These are phyloP conservation scores for Lepilemur septentrionalis DNA, from an alignment of 2,797 vertebrate genomes.

Conservation along the genomic window DNA sequence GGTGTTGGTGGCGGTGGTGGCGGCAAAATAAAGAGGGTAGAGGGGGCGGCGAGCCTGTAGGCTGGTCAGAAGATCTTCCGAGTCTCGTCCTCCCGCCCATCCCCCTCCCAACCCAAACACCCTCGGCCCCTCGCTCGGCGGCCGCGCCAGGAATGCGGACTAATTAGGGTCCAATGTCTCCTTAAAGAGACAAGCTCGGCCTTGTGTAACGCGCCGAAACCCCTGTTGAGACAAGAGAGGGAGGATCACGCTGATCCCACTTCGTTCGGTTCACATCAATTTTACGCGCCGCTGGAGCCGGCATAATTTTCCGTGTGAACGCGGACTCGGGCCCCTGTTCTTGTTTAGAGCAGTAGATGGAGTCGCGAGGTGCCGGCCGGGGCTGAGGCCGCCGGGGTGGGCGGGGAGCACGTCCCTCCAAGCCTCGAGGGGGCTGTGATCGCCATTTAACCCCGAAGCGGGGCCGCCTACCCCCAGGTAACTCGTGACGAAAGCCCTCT, in stretches of 20 bases:
- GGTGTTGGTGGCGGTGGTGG: slow-evolving; percentile 78
- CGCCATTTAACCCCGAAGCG: not conserved
- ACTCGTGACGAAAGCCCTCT: not conserved
- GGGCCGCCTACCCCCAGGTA: not conserved
- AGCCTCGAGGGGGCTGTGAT: not conserved
- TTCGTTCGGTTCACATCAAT: slow-evolving; percentile 83
- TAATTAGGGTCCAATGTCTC: slow-evolving; percentile 85
- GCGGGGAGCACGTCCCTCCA: not conserved
- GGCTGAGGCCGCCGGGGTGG: not conserved
- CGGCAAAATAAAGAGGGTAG: slow-evolving; percentile 68
- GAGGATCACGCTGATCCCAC: slow-evolving; percentile 77
- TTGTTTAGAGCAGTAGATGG: slow-evolving; percentile 36
- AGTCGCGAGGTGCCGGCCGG: not conserved
- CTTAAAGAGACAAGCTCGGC: slow-evolving; percentile 84
- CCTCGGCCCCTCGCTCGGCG: slow-evolving; percentile 43
- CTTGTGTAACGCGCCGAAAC: slow-evolving; percentile 81
- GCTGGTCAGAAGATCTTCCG: slow-evolving; percentile 60
- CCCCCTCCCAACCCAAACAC: slow-evolving; percentile 39
- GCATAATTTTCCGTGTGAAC: slow-evolving; percentile 83
- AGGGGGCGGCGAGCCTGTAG: slow-evolving; percentile 34
- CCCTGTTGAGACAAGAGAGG: slow-evolving; percentile 81
- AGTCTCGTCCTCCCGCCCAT: slow-evolving; percentile 55
- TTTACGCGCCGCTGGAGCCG: slow-evolving; percentile 84
- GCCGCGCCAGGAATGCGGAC: slow-evolving; percentile 75
- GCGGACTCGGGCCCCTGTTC: slow-evolving; percentile 62